Evolutionary conservation across 2,113 vertebrate genomes (phyloP).

Genomic region (Peromyscus maniculatus): DNA sequence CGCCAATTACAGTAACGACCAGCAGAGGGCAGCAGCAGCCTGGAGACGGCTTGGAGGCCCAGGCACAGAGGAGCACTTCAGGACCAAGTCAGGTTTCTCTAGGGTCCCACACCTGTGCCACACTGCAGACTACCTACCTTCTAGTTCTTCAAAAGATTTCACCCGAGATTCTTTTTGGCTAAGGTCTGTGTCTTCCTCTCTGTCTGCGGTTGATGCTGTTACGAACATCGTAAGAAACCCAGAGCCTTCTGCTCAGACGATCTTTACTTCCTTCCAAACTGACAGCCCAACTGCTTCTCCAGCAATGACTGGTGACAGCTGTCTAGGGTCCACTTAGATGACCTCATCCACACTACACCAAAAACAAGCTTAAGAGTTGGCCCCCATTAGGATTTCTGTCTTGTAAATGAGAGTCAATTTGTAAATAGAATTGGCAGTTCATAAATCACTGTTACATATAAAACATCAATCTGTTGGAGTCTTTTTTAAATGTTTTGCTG

Average conservation of each 20-base stretch:
- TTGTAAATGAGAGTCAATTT: neutral
- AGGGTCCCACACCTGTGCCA: neutral
- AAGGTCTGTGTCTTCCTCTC: neutral
- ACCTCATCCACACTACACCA: neutral
- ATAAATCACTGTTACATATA: neutral
- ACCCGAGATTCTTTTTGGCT: neutral
- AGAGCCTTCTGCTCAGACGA: neutral
- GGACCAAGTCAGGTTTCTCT: neutral
- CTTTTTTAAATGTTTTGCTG: neutral
- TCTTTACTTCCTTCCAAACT: neutral
- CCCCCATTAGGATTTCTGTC: neutral
- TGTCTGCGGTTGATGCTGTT: neutral
- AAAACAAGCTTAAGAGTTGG: neutral
- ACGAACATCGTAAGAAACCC: fast-evolving
- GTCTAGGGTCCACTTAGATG: neutral
- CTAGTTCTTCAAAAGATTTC: neutral
- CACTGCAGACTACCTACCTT: no score
- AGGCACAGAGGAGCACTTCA: fast-evolving
- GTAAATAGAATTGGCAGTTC: neutral
- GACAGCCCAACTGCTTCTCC: neutral
- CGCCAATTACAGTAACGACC: neutral
- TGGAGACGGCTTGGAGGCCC: neutral
- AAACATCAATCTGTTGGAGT: neutral
- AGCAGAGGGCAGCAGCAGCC: slow-evolving; percentile 75
- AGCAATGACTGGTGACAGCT: no score